A percentile compares a stretch with the other conserved stretches of the same genome.
Conservation (phyloP, 2,113 vertebrate species). For the Engystomops pustulosus region DNA sequence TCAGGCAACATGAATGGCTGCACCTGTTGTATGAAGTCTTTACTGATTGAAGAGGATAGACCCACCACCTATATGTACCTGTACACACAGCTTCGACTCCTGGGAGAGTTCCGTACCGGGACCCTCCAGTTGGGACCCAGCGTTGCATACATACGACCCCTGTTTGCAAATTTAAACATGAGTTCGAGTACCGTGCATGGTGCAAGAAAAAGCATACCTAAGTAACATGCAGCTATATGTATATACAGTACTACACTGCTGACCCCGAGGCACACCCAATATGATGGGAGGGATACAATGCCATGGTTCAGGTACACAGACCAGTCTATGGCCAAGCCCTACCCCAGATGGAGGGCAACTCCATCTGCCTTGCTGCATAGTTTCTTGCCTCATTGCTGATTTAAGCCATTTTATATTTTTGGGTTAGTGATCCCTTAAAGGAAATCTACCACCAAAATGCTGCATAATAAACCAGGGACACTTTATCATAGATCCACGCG, state of each 20-base stretch:
- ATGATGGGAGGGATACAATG: no score
- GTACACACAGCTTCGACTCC: constrained; percentile 89
- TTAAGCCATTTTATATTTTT: neutral
- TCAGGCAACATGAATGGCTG: neutral
- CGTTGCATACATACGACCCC: constrained; percentile 93
- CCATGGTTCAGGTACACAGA: neutral
- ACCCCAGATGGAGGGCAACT: neutral
- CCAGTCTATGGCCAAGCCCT: neutral
- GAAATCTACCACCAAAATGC: no score
- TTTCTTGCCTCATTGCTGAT: neutral
- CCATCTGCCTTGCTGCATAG: neutral
- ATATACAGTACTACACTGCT: neutral
- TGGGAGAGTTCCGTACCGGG: constrained; percentile 86
- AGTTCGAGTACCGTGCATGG: constrained; percentile 62
- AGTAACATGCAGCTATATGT: constrained; percentile 34
- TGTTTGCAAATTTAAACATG: constrained; percentile 79
- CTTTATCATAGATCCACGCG: no score
- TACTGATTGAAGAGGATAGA: constrained; percentile 49
- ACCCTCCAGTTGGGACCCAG: constrained; percentile 96
- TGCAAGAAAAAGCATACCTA: constrained; percentile 37
- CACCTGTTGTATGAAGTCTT: neutral
- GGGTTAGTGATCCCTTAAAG: neutral
- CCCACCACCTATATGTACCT: constrained; percentile 79
- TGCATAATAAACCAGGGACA: no score
- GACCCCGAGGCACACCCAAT: neutral